Conservation (phyloP, 2,888 invertebrate genomes). For the Netelia virgata region DNA sequence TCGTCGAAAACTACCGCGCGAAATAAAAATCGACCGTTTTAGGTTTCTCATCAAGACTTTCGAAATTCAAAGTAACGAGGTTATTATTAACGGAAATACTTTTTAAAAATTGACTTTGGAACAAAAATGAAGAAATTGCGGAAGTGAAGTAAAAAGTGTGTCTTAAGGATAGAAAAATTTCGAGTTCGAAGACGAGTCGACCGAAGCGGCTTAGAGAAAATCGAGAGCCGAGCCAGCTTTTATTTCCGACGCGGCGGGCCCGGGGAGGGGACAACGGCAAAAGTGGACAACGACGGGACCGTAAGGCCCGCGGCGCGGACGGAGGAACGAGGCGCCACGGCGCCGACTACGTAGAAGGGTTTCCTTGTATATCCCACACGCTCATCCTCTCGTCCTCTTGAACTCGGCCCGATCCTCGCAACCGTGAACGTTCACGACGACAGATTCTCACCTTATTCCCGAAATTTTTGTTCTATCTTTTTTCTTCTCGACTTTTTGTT, state of each 20-base stretch:
- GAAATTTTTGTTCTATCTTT: slow-evolving; percentile 25
- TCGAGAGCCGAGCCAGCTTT: slow-evolving; percentile 53
- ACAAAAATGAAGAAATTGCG: slow-evolving; percentile 5
- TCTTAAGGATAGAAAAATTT: background rate
- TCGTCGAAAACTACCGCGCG: too few relatives aligned
- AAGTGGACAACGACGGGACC: slow-evolving; percentile 50
- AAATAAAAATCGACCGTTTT: too few relatives aligned
- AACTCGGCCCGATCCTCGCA: slow-evolving; percentile 30
- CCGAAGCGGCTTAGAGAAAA: background rate
- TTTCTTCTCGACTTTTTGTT: slow-evolving; percentile 44
- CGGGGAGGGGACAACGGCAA: slow-evolving; percentile 52
- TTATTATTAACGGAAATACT: too few relatives aligned
- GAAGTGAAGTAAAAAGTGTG: slow-evolving; percentile 12
- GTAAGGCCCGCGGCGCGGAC: slow-evolving; percentile 47
- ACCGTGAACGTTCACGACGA: slow-evolving; percentile 44
- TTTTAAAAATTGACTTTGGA: too few relatives aligned
- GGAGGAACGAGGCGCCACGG: slow-evolving; percentile 82
- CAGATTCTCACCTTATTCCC: slow-evolving; percentile 60
- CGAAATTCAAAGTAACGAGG: too few relatives aligned
- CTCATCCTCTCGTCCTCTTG: slow-evolving; percentile 57
- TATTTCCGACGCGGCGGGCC: slow-evolving; percentile 48
- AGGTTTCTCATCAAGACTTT: too few relatives aligned
- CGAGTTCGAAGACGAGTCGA: slow-evolving; percentile 34
- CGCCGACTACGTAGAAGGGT: slow-evolving; percentile 85
- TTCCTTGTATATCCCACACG: slow-evolving; percentile 82